Conservation (phyloP, 2,113 vertebrate species). For the Percopsis transmontana region DNA sequence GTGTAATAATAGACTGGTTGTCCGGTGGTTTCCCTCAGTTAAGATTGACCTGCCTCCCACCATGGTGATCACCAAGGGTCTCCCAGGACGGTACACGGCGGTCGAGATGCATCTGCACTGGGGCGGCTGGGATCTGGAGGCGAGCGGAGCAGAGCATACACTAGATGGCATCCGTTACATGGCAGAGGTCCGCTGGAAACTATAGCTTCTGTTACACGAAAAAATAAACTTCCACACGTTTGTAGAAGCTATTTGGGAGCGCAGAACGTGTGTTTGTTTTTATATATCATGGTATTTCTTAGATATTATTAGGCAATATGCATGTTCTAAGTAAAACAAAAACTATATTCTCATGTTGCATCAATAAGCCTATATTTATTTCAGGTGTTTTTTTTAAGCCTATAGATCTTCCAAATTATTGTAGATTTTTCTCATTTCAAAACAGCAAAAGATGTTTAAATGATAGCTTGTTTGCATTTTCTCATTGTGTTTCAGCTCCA, state of each 20-base stretch:
- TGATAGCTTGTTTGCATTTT: slow-evolving; percentile 15
- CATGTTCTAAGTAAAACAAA: too few relatives aligned
- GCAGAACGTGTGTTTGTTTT: too few relatives aligned
- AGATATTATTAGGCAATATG: too few relatives aligned
- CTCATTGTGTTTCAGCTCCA: slow-evolving; percentile 82
- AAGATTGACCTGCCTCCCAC: slow-evolving; percentile 83
- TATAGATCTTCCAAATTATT: neutral
- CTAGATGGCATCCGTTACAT: slow-evolving; percentile 84
- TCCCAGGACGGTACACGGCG: slow-evolving; percentile 76
- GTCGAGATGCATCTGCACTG: slow-evolving; percentile 94
- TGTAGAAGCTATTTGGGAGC: too few relatives aligned
- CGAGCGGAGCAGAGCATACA: slow-evolving; percentile 90
- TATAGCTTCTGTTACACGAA: neutral
- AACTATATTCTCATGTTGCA: neutral
- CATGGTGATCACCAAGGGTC: slow-evolving; percentile 79
- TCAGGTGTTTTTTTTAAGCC: neutral
- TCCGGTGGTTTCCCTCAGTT: slow-evolving; percentile 72
- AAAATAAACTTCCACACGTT: neutral
- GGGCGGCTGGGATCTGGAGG: slow-evolving; percentile 83
- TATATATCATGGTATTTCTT: too few relatives aligned
- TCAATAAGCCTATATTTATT: too few relatives aligned
- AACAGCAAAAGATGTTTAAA: too few relatives aligned
- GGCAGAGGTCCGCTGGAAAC: slow-evolving; percentile 80
- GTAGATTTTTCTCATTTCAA: too few relatives aligned
- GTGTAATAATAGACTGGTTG: neutral